A percentile compares a stretch with the other conserved stretches of the same genome.
These are phyloP conservation scores for Loxodonta africana DNA, from an alignment of 2,113 vertebrate species.

Conservation along the genomic window DNA sequence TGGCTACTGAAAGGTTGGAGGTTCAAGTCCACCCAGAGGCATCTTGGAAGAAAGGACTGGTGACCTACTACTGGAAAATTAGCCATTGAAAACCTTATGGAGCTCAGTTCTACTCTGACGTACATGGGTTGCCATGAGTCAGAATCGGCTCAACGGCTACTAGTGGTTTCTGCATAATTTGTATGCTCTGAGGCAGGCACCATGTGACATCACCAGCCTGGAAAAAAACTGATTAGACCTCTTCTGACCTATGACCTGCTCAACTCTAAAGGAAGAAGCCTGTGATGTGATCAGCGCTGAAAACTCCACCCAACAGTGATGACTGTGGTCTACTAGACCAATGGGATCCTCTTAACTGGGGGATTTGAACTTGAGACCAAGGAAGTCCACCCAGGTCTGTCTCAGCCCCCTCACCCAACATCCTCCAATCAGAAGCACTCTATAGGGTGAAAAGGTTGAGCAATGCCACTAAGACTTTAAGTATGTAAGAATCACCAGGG, in stretches of 20 bases:
- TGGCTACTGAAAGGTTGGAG: not conserved
- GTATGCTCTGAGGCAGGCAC: not conserved
- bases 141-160: not conserved
- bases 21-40: not conserved
- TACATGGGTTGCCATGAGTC: not conserved
- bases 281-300: not conserved
- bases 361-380: not conserved
- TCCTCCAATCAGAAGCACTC: not conserved
- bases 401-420: not conserved
- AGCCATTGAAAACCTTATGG: not conserved
- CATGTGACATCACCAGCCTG: not conserved
- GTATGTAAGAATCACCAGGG: not conserved
- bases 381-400: not conserved
- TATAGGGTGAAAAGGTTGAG: not conserved
- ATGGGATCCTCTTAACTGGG: not conserved
- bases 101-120: not conserved
- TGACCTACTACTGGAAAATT: not conserved
- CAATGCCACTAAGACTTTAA: no score
- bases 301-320: not conserved
- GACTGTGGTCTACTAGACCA: not conserved
- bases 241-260: not conserved
- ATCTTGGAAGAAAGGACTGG: not conserved
- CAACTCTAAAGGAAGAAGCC: not conserved
- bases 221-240: not conserved
- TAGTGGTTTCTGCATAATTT: not conserved